Evolutionary conservation across 2,888 invertebrate genomes (phyloP), one percentile per base, ranked within the genome.

Genomic region (Patella ulyssiponensis): DNA sequence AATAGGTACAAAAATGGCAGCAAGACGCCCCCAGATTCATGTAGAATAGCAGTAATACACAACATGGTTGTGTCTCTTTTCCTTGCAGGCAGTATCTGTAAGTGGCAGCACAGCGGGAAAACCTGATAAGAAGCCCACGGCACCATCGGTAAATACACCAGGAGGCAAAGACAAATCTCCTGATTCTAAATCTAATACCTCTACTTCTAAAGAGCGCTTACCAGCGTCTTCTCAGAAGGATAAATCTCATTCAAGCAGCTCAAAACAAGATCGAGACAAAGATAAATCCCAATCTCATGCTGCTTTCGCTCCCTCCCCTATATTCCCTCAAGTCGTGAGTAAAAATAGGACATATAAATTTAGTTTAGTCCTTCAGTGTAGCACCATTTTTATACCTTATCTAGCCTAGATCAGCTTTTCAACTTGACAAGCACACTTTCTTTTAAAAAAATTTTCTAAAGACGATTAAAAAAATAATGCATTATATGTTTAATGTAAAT

Each of bases 141-240:
- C 86, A 17, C 79, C 87, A 20, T 89, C 86, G 89, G 89, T 89
- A 88, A 88, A 86, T 86, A 74, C 77, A 5, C 73, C 81, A 56
- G 51, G 52, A 27, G 71, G 74, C 71, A 77, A 74, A 71, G 56
- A 79, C 80, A 64, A 64, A 23, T 64, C 64, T 64, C 64, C 64
- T 64, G 64, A 64, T 64, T 23, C 23, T 64, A 64, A 64, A 64
- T 64, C 64, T 64, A 64, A 23, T 64, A 20, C 20, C 11, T 64
- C 64, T 14, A 64, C 20, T 64, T 23, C 23, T 23, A 64, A 64
- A 64, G 64, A 64, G 20, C 64, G 64, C 20, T 64, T 23, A 23
- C 23, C 64, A 64, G 20, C 64, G 3, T 64, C 64, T 23, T 15
- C 64, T 23, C 64, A 64, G 23, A 64, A 23, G 23, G 64, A 64